Evolutionary conservation across 2,113 vertebrate genomes (phyloP).

Genomic region (Pluvialis apricaria): DNA sequence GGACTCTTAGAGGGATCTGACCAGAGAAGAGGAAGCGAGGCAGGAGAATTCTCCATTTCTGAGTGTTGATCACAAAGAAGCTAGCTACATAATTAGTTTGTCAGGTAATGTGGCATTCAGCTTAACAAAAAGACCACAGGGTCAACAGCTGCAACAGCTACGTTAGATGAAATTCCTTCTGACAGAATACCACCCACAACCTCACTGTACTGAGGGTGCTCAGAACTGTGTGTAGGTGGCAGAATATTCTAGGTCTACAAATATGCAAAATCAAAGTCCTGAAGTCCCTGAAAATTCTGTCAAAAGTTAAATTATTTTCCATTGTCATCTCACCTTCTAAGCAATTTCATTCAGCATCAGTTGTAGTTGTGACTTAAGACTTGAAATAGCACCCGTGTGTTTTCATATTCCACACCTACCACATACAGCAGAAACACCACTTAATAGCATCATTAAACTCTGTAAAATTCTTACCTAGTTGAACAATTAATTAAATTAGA

Average conservation of each 20-base stretch:
- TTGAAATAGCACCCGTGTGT: background rate
- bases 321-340: background rate
- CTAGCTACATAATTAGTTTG: background rate
- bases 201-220: background rate
- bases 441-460: background rate
- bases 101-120: background rate
- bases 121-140: background rate
- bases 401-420: background rate
- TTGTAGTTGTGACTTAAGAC: background rate
- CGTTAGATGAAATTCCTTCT: background rate
- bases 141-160: background rate
- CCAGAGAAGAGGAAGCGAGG: background rate
- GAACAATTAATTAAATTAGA: slow-evolving; percentile 4
- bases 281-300: background rate
- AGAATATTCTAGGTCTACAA: background rate
- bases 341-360: background rate
- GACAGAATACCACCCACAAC: background rate
- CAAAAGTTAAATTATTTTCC: background rate
- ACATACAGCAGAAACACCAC: background rate
- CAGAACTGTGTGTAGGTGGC: background rate
- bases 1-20: background rate
- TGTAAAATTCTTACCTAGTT: background rate
- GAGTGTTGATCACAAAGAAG: background rate
- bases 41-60: background rate
- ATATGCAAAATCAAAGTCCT: background rate